Evolutionary conservation across 1,140 invertebrate genomes (phyloP).

Genomic region (Diorhabda carinulata): DNA sequence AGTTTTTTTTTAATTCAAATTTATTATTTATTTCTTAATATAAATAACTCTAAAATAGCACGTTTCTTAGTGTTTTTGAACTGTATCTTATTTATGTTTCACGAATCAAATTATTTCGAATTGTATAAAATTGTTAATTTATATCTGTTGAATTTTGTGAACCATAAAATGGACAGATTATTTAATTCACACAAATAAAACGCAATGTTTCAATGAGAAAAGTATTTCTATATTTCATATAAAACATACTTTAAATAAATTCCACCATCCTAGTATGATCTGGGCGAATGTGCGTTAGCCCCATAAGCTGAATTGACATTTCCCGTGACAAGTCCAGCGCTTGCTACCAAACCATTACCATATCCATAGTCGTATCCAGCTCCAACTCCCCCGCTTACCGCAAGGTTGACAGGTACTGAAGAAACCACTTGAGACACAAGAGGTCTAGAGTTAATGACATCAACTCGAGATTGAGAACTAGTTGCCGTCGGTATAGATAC

Average conservation of each 20-base stretch:
- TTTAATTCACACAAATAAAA: too few relatives aligned
- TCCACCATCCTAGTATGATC: neutral
- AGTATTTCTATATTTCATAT: too few relatives aligned
- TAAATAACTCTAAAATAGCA: too few relatives aligned
- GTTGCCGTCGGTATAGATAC: slow-evolving; percentile 9
- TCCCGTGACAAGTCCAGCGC: neutral
- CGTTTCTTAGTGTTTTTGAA: too few relatives aligned
- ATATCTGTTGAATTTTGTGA: too few relatives aligned
- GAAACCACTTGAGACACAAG: slow-evolving; percentile 10
- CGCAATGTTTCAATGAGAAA: too few relatives aligned
- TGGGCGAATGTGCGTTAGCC: neutral
- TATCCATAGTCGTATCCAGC: neutral
- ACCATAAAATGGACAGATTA: too few relatives aligned
- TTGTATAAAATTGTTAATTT: too few relatives aligned
- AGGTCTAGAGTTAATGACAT: slow-evolving; percentile 6
- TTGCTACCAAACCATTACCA: neutral
- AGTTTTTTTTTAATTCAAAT: too few relatives aligned
- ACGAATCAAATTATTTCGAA: too few relatives aligned
- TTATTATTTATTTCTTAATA: too few relatives aligned
- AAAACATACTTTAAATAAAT: neutral
- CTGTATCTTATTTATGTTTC: too few relatives aligned
- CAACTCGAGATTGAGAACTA: slow-evolving; percentile 15
- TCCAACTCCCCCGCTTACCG: neutral
- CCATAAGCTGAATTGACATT: neutral
- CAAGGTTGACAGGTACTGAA: slow-evolving; percentile 6